A percentile compares a stretch with the other conserved stretches of the same genome.
Conservation (phyloP, 92 coral and sea anemone species). For the Epizoanthus illoricatus region DNA sequence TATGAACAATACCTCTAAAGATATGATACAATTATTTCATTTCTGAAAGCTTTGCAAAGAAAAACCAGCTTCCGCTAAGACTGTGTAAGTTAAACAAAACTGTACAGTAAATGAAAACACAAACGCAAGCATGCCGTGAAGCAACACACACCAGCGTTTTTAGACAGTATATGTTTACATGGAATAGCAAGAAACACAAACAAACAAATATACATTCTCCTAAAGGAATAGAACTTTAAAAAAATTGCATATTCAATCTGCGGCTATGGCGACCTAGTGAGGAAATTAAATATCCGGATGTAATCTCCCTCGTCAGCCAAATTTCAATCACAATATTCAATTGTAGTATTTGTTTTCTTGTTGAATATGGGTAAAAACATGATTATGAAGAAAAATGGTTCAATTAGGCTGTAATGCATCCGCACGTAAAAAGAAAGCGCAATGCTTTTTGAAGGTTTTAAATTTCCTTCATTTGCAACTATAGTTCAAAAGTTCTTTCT, state of each 20-base stretch:
- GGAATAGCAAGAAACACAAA: neutral
- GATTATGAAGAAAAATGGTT: conserved; percentile 8
- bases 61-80: conserved; percentile 9
- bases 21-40: neutral
- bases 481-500: neutral
- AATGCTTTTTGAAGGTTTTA: neutral
- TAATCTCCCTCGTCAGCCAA: conserved; percentile 1
- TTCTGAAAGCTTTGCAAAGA: conserved; percentile 21
- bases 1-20: conserved; percentile 12
- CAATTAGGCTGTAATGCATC: conserved; percentile 31
- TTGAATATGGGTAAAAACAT: conserved; percentile 2
- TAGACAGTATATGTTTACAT: neutral
- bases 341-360: conserved; percentile 24
- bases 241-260: conserved; percentile 4
- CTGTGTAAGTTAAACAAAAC: conserved; percentile 21
- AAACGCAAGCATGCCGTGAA: neutral
- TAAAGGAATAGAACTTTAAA: neutral
- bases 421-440: conserved; percentile 8
- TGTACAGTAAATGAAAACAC: conserved; percentile 12
- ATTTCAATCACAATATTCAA: conserved; percentile 28
- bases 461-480: neutral
- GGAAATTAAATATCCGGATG: conserved; percentile 39
- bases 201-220: conserved; percentile 3
- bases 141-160: conserved; percentile 6
- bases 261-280: conserved; percentile 11